Conservation (phyloP, 2,113 vertebrate genomes). For the Corythornis cristatus region DNA sequence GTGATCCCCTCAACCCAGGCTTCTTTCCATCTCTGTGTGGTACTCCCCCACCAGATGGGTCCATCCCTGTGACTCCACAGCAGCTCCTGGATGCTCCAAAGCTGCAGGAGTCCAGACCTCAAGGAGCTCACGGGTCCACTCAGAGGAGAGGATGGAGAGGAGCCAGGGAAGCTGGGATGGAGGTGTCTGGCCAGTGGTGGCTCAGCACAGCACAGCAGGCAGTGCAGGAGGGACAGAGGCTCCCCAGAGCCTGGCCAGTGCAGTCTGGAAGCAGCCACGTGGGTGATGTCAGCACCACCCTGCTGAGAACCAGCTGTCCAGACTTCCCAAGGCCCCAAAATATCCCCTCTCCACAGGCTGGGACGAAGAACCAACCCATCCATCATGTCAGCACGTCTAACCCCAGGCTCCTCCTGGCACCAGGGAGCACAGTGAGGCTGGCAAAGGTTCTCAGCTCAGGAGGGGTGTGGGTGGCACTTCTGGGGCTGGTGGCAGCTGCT, state of each 20-base stretch:
- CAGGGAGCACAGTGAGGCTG: background rate
- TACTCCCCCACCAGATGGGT: background rate
- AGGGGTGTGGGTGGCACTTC: background rate
- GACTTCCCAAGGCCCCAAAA: background rate
- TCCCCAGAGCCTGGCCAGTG: background rate
- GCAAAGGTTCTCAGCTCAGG: background rate
- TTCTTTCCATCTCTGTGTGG: background rate
- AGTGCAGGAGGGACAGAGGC: too few species aligned
- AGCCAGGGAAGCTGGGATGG: background rate
- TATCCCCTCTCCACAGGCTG: background rate
- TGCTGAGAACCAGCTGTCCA: background rate
- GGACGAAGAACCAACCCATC: background rate
- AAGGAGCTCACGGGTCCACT: background rate
- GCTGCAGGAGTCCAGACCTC: background rate
- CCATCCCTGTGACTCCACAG: background rate
- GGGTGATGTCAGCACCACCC: background rate
- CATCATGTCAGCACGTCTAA: background rate
- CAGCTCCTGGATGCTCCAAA: background rate
- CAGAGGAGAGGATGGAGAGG: background rate
- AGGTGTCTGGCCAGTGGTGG: background rate
- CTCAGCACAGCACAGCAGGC: too few species aligned
- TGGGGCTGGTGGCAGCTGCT: conserved; percentile 21
- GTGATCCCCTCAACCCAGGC: background rate
- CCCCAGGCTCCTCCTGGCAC: background rate
- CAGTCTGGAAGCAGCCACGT: background rate